Base-by-base conservation (phyloP, 2,113 vertebrate species). In the Lophochroa leadbeateri region DNA sequence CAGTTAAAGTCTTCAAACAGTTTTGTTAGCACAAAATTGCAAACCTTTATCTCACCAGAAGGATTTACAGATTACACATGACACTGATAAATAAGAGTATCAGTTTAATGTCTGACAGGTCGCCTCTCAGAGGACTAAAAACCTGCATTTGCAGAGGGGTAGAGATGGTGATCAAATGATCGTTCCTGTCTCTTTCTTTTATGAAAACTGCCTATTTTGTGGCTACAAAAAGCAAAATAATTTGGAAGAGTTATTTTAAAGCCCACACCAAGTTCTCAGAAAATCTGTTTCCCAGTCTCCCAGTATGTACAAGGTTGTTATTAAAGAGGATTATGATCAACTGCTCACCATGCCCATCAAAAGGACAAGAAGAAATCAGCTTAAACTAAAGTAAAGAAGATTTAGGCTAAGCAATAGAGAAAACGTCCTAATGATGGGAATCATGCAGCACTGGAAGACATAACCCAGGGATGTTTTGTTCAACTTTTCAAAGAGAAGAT, bases 331-430 rank as follows among this genome's bases (percentile, higher is more conserved):
- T 96, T 96, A 94, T 74, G 78, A 85, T 97, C 75, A 89, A 71
- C 63, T 2, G 3, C 78, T 96, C 81, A 79, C 95, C 82, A 63
- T 37, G 78, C 80, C 89, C 82, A 92, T 91, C 91, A 77, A 46
- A 92, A 94, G 70, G 70, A 87, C 95, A 87, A 91, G 87, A 91
- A 85, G 67, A 91, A 92, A 97, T 95, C 90, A 90, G 82, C 70
- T 97, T 97, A 95, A 92, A 83, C 44, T 82, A 70, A 79, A 82
- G 70, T 43, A 95, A 96, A 97, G 95, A 87, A 91, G 94, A 92
- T 97, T 97, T 92, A 85, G 67, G 31, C 44, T 25, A 44, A 82
- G 53, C 39, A 89, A 72, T 11, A 46, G 24, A 91, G 49, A 70
- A 87, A 95, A 94, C 31, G 82, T 91, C 49, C 57, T 87, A n/a